Evolutionary conservation across 1,140 invertebrate species (phyloP).

Genomic region (Anadara kagoshimensis): DNA sequence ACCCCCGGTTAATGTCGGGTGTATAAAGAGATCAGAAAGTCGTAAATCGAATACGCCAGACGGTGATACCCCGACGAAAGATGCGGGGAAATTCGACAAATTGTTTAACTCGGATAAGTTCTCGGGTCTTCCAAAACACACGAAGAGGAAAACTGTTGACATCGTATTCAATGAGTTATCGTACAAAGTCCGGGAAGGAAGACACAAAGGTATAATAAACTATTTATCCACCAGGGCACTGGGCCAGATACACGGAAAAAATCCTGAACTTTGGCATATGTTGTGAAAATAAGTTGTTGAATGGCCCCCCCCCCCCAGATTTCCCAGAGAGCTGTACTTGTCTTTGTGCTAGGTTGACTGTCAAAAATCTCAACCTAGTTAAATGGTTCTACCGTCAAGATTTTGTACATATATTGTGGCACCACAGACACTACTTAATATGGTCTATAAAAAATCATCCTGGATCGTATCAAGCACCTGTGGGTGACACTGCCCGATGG

Average conservation of each 20-base stretch:
- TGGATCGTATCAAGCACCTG: too few relatives aligned
- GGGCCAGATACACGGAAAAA: background rate
- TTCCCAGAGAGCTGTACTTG: too few relatives aligned
- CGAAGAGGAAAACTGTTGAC: constrained; percentile 84
- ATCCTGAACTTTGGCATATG: background rate
- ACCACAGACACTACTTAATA: too few relatives aligned
- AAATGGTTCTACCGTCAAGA: too few relatives aligned
- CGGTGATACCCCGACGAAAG: constrained; percentile 16
- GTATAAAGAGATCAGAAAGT: constrained; percentile 6
- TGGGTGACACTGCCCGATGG: too few relatives aligned
- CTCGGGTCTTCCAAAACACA: constrained; percentile 78
- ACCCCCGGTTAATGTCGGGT: constrained; percentile 47
- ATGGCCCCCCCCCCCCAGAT: too few relatives aligned
- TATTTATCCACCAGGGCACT: background rate
- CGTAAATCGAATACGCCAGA: constrained; percentile 31
- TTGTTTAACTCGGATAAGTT: constrained; percentile 24
- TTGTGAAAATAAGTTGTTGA: background rate
- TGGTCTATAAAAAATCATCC: too few relatives aligned
- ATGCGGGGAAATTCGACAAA: constrained; percentile 22
- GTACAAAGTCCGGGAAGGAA: constrained; percentile 89
- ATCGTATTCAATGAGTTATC: constrained; percentile 89
- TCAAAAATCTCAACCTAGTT: too few relatives aligned
- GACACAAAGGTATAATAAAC: constrained; percentile 79
- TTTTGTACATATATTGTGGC: too few relatives aligned
- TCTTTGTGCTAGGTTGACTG: too few relatives aligned